Percentiles rank a stretch among this genome's conserved stretches.
Evolutionary conservation across 2,888 invertebrate genomes (phyloP).

Genomic region (Drosophila nigritarsus): DNA sequence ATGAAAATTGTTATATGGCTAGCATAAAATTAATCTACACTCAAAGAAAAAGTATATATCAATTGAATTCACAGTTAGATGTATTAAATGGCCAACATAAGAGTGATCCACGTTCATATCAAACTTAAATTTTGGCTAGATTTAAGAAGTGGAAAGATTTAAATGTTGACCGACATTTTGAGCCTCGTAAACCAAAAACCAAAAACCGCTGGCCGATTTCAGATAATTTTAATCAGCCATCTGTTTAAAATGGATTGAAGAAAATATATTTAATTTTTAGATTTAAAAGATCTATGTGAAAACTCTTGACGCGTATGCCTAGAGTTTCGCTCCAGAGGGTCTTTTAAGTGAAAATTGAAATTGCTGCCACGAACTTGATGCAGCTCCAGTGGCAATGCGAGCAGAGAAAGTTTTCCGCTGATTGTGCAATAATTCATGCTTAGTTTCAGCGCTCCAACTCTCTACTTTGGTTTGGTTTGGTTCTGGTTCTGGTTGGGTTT

Average conservation of each 20-base stretch:
- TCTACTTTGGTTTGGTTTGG: slow-evolving; percentile 22
- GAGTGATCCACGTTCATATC: neutral
- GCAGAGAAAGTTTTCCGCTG: slow-evolving; percentile 73
- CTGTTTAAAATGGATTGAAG: neutral
- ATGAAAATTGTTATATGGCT: neutral
- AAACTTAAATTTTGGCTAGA: neutral
- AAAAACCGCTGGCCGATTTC: neutral
- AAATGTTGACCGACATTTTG: neutral
- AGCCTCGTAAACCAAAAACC: neutral
- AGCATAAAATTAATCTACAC: neutral
- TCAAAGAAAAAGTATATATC: neutral
- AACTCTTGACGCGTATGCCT: slow-evolving; percentile 13
- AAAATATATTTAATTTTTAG: neutral
- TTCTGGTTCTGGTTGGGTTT: slow-evolving; percentile 20
- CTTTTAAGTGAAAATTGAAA: slow-evolving; percentile 59
- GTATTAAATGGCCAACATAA: neutral
- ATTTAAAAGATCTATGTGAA: slow-evolving; percentile 32
- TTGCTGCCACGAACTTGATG: slow-evolving; percentile 51
- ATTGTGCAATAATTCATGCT: slow-evolving; percentile 80
- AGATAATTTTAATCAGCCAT: neutral
- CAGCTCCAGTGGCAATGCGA: slow-evolving; percentile 42
- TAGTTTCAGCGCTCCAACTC: slow-evolving; percentile 61
- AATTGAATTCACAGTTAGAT: neutral
- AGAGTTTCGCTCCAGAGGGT: slow-evolving; percentile 5
- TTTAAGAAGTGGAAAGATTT: neutral